A percentile compares a stretch with the other conserved stretches of the same genome.
Evolutionary conservation across 2,113 vertebrate species (phyloP).

Genomic region (Rynchops niger): DNA sequence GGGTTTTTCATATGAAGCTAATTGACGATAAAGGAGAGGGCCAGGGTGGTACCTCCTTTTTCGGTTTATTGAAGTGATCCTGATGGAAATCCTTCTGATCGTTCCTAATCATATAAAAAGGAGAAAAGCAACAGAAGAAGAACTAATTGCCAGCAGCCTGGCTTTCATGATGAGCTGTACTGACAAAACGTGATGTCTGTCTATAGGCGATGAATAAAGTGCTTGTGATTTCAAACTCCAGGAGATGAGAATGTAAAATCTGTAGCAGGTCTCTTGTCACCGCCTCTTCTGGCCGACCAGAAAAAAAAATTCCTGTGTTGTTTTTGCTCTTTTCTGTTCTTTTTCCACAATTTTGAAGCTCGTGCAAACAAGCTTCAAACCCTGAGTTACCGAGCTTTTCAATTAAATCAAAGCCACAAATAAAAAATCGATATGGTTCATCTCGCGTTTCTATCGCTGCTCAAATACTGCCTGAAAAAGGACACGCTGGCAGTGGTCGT

Average conservation of each 20-base stretch:
- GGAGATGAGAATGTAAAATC: neutral
- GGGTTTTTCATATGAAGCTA: neutral
- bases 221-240: neutral
- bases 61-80: neutral
- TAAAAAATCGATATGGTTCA: neutral
- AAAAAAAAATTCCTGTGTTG: neutral
- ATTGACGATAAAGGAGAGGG: neutral
- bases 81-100: neutral
- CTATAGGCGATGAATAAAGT: neutral
- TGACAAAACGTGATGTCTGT: neutral
- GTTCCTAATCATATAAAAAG: neutral
- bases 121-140: neutral
- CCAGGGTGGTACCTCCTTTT: neutral
- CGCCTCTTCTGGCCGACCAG: neutral
- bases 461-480: neutral
- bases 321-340: neutral
- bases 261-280: neutral
- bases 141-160: neutral
- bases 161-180: neutral
- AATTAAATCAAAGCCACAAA: slow-evolving; percentile 23
- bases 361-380: neutral
- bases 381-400: neutral
- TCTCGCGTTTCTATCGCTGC: neutral
- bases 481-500: neutral
- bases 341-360: neutral